Percentiles rank a stretch among this genome's conserved stretches.
phyloP scores from a whole-genome alignment of 2,888 invertebrate species.

The Xanthostigma xanthostigma region DNA sequence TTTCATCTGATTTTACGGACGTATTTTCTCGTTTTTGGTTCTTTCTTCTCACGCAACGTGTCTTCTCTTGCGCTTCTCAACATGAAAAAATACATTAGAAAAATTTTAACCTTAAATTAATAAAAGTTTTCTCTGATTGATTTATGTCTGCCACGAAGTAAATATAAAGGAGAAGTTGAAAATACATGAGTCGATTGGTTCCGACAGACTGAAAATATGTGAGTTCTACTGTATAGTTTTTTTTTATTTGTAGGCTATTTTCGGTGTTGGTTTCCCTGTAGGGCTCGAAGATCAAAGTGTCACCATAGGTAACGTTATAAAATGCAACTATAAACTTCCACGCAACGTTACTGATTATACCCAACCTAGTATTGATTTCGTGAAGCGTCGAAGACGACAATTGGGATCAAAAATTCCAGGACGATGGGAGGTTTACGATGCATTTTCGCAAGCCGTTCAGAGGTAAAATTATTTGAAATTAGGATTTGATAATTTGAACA shows the following conservation, averaged over 20 bases:
- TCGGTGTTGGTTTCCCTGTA: conserved; percentile 50
- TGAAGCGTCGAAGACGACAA: conserved; percentile 16
- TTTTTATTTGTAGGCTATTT: conserved; percentile 37
- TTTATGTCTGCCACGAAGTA: background rate
- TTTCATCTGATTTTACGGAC: too few species aligned
- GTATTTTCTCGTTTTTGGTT: too few species aligned
- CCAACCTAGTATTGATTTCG: conserved; percentile 21
- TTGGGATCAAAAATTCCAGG: conserved; percentile 18
- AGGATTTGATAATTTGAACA: background rate
- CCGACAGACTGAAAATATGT: too few species aligned
- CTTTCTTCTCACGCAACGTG: too few species aligned
- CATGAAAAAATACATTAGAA: too few species aligned
- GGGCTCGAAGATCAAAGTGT: conserved; percentile 45
- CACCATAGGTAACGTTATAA: conserved; percentile 47
- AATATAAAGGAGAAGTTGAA: too few species aligned
- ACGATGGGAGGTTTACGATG: conserved; percentile 23
- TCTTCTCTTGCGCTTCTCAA: too few species aligned
- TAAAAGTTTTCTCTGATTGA: too few species aligned
- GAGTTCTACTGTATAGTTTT: background rate
- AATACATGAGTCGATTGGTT: too few species aligned
- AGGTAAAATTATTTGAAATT: conserved; percentile 5
- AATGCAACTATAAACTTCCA: conserved; percentile 51
- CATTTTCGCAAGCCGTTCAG: conserved; percentile 3
- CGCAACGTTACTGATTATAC: conserved; percentile 45
- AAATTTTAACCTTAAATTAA: too few species aligned